Base-by-base conservation (phyloP, 2,888 invertebrate species). In the Pelosia muscerda region DNA sequence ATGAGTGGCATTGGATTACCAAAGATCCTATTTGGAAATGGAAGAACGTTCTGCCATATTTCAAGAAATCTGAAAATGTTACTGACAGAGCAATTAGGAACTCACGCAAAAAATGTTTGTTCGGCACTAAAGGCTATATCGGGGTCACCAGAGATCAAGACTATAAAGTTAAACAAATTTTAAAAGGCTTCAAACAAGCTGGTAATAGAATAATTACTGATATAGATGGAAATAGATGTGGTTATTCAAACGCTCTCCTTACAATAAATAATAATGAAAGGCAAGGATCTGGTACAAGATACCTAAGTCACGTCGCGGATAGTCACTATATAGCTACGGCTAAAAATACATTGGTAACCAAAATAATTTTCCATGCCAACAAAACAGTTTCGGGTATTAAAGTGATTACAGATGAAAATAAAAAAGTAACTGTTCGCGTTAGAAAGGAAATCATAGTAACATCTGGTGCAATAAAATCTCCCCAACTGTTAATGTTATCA, bases 401-500 rank as follows among this genome's bases (percentile, higher is more conserved):
- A 71, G 69, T 70, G 2, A 67, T 74, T 9, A 75, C 73, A n/a
- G 58, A 71, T 5, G 61, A 76, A 5, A 65, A 67, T 11, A 66
- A 72, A 67, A 71, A 26, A 2, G 63, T 81, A 2, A 42, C 63
- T 23, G 23, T 81, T 0, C 68, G 69, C 22, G 81, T 81, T 2
- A 79, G 59, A 42, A 61, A 78, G 63, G 86, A 86, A 69, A 73
- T 84, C 0, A 82, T 85, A 93, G 95, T 74, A 83, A 81, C 94
- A 89, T 54, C 92, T 90, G 81, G 86, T 89, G 25, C 91, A 86
- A 72, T 88, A 77, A 78, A 91, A 84, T 82, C 82, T 6, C 82
- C 86, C 5, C 67, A 73, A 0, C 77, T 85, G 11, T 72, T 84
- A 2, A 86, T 85, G 66, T 53, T 88, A 53, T 83, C 84, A 26